Conservation (phyloP, 2,888 invertebrate species). For the Tenodera sinensis region DNA sequence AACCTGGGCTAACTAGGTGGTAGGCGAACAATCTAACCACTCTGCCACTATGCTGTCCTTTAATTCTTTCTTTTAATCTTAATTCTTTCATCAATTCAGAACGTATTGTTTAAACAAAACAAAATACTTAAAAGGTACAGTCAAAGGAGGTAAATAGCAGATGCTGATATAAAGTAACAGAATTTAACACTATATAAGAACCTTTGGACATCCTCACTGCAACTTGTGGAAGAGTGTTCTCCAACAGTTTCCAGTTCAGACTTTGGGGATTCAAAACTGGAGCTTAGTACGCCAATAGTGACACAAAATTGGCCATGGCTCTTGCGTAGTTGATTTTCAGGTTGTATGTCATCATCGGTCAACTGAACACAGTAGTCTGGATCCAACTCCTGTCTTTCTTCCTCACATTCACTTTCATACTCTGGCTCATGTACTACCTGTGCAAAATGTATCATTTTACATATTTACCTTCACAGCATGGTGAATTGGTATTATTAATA, state of each 20-base stretch:
- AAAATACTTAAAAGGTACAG: too few species aligned
- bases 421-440: background rate
- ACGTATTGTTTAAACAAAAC: too few species aligned
- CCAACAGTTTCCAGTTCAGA: background rate
- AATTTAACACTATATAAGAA: background rate
- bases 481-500: too few species aligned
- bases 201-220: background rate
- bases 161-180: too few species aligned
- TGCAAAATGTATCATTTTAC: background rate
- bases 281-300: background rate
- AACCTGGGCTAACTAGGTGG: too few species aligned
- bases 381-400: background rate
- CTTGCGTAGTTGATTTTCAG: background rate
- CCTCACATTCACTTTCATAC: background rate
- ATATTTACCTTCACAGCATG: too few species aligned
- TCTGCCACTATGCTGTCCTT: too few species aligned
- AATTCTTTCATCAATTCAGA: too few species aligned
- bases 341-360: constrained; percentile 13
- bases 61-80: too few species aligned
- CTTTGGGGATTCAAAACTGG: background rate
- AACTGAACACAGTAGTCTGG: background rate
- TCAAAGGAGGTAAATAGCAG: too few species aligned
- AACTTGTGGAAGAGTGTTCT: background rate
- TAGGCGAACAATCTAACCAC: too few species aligned
- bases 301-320: constrained; percentile 19